phyloP scores from a whole-genome alignment of 1,140 invertebrate genomes.

The Caenorhabditis inopinata region DNA sequence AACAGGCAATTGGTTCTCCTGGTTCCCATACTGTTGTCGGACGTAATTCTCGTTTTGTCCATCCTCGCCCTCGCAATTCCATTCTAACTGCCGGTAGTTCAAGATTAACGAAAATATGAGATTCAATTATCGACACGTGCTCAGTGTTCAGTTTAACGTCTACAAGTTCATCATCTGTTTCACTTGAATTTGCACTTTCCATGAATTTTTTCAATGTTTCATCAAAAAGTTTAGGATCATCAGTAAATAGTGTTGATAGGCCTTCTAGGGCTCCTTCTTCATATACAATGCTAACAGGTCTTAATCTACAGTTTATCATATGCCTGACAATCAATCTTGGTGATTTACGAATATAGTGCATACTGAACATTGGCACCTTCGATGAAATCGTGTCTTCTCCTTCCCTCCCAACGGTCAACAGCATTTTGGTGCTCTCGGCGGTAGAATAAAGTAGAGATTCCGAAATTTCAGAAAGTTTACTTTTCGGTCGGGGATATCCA shows the following conservation, averaged over 20 bases:
- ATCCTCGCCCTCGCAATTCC: conserved; percentile 48
- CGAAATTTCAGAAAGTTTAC: background rate
- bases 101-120: conserved; percentile 38
- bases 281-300: conserved; percentile 56
- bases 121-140: conserved; percentile 22
- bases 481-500: conserved; percentile 26
- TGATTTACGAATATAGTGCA: conserved; percentile 57
- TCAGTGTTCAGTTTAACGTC: background rate
- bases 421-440: conserved; percentile 42
- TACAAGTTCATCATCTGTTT: background rate
- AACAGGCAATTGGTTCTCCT: conserved; percentile 15
- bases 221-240: conserved; percentile 11
- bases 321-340: conserved; percentile 56
- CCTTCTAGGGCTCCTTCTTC: conserved; percentile 60
- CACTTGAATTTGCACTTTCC: background rate
- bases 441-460: conserved; percentile 45
- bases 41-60: background rate
- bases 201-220: background rate
- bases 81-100: conserved; percentile 34
- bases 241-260: conserved; percentile 49
- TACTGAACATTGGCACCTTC: conserved; percentile 49
- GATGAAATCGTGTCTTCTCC: conserved; percentile 30
- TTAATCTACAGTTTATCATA: conserved; percentile 52
- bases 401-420: conserved; percentile 45
- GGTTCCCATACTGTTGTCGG: background rate